Evolutionary conservation across 2,113 vertebrate genomes (phyloP).

Genomic region (sheep (Ovis aries)): ARS-UI_Ramb_v3.0 NC_056058.1:76728501-76729000

Average conservation of each 20-base stretch:
- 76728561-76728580: not conserved
- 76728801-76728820: not conserved
- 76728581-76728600: not conserved
- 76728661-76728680: not conserved
- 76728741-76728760: not conserved
- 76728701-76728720: not conserved
- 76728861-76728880: not conserved
- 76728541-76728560: not conserved
- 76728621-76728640: not conserved
- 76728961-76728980: not conserved
- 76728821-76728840: not conserved
- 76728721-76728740: not conserved
- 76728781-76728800: not conserved
- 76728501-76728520: not conserved
- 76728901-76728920: not conserved
- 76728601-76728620: not conserved
- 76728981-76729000: not conserved
- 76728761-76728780: not conserved
- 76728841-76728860: not conserved
- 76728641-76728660: not conserved
- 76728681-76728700: not conserved
- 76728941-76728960: not conserved
- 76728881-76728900: not conserved
- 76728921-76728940: not conserved
- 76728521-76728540: too few species aligned